Evolutionary conservation across 2,113 vertebrate genomes (phyloP).

Genomic region (Scatophagus argus): DNA sequence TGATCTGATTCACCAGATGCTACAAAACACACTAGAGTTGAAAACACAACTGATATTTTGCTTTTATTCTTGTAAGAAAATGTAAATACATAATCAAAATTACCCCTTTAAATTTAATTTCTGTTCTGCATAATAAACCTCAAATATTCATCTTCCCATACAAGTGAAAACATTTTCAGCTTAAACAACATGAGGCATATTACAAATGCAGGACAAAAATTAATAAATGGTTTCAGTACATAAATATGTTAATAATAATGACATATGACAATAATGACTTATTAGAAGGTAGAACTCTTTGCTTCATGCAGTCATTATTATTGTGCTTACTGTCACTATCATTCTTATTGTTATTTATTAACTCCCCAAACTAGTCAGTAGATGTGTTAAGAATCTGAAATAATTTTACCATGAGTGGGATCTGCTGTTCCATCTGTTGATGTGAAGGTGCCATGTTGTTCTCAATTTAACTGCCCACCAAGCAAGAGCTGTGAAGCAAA

Average conservation of each 20-base stretch:
- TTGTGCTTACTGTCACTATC: no score
- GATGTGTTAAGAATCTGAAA: neutral
- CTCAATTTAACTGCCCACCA: no score
- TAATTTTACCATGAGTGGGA: conserved; percentile 19
- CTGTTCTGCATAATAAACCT: neutral
- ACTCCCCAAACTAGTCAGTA: neutral
- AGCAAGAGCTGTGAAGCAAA: no score
- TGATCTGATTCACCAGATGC: neutral
- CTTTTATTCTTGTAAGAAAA: no score
- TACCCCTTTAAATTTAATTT: neutral
- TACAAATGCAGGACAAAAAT: neutral
- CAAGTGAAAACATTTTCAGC: neutral
- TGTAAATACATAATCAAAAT: no score
- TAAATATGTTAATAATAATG: no score
- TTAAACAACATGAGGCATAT: neutral
- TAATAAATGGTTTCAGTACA: neutral
- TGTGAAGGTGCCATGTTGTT: conserved; percentile 38
- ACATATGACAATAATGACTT: neutral
- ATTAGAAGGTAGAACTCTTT: neutral
- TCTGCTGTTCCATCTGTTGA: conserved; percentile 3
- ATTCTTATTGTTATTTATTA: no score
- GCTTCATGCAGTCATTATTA: neutral
- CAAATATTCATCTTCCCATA: neutral
- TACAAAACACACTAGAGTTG: neutral
- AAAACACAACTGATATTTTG: neutral